These are phyloP conservation scores for Lagopus leucura DNA, from an alignment of 2,113 vertebrate genomes.

Conservation along the genomic window DNA sequence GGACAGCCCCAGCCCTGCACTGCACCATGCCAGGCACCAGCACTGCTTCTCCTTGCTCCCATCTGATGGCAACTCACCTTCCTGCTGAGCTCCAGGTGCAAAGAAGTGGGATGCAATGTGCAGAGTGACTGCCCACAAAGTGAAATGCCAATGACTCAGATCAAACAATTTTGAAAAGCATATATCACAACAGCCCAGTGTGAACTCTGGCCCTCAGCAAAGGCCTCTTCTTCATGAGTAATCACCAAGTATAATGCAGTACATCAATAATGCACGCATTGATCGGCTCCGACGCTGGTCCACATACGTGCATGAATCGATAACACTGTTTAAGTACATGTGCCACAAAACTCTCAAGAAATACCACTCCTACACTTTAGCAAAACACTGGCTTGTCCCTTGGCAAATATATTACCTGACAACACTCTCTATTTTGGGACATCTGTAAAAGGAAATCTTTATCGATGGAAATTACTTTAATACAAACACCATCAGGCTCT, in stretches of 20 bases:
- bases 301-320: background rate
- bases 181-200: constrained; percentile 23
- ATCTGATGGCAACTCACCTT: too few relatives aligned
- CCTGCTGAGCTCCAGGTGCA: too few relatives aligned
- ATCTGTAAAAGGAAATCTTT: background rate
- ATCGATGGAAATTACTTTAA: background rate
- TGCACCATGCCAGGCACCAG: rapidly evolving
- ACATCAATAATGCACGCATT: constrained; percentile 3
- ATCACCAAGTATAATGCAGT: constrained; percentile 8
- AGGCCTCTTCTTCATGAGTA: constrained; percentile 39
- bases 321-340: background rate
- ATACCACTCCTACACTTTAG: background rate
- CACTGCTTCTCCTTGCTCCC: background rate
- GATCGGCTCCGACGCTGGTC: background rate
- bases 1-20: rapidly evolving
- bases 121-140: background rate
- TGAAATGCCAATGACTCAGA: background rate
- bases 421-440: background rate
- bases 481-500: background rate
- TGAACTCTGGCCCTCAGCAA: constrained; percentile 23
- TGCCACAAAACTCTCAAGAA: constrained; percentile 27
- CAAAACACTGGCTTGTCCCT: background rate
- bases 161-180: background rate
- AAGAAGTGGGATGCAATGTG: background rate
- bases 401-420: background rate